Evolutionary conservation across 2,797 vertebrate species (phyloP).

Genomic region (Petrocephalus schoutedeni): DNA sequence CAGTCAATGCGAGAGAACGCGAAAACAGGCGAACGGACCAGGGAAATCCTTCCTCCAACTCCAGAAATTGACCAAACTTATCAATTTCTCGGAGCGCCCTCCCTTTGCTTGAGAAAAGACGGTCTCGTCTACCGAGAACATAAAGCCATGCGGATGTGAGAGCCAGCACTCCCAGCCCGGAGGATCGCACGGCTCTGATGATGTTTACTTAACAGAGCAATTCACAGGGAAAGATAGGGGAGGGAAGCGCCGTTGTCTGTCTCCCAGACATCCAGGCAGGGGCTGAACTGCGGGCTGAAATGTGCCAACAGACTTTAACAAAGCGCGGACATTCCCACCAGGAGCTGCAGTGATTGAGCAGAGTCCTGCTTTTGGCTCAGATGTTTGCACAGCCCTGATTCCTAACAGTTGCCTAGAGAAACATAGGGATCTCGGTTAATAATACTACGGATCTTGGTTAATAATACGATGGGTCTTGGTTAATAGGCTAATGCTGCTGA

Average conservation of each 20-base stretch:
- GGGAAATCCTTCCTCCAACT: slow-evolving; percentile 29
- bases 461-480: not conserved
- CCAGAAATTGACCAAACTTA: slow-evolving; percentile 44
- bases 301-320: slow-evolving; percentile 41
- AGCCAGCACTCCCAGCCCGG: slow-evolving; percentile 52
- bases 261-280: slow-evolving; percentile 44
- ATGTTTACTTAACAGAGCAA: slow-evolving; percentile 56
- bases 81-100: slow-evolving; percentile 35
- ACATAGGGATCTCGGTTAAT: not conserved
- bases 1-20: slow-evolving; percentile 30
- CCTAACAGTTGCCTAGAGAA: slow-evolving; percentile 22
- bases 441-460: not conserved
- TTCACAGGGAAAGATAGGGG: slow-evolving; percentile 48
- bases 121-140: slow-evolving; percentile 44
- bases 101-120: slow-evolving; percentile 32
- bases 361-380: slow-evolving; percentile 31
- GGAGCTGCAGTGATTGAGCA: slow-evolving; percentile 39
- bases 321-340: slow-evolving; percentile 51
- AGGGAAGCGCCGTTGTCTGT: slow-evolving; percentile 49
- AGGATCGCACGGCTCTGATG: slow-evolving; percentile 61
- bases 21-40: not conserved
- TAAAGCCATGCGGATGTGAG: slow-evolving; percentile 50
- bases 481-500: not conserved
- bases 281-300: slow-evolving; percentile 33
- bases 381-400: slow-evolving; percentile 33